phyloP scores from a whole-genome alignment of 2,113 vertebrate species.

The Chaetops frenatus region DNA sequence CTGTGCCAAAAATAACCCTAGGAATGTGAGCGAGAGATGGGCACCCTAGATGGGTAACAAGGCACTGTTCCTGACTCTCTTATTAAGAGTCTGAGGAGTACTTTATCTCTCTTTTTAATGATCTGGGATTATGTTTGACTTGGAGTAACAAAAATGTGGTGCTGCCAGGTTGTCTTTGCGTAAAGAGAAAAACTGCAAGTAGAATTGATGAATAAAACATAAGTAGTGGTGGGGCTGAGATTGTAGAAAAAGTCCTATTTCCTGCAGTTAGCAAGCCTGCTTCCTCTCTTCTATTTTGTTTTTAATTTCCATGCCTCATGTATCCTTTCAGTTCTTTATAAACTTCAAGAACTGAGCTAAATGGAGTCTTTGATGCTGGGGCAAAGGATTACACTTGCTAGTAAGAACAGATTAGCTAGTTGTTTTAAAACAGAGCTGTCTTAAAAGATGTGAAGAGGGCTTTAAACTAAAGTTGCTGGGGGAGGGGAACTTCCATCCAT shows the following conservation, averaged over 20 bases:
- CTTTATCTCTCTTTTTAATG: not conserved
- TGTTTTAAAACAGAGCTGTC: not conserved
- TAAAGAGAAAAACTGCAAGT: not conserved
- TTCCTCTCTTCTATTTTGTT: conserved; percentile 27
- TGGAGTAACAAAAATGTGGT: not conserved
- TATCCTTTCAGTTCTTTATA: conserved; percentile 9
- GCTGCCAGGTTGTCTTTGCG: not conserved
- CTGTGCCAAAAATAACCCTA: not conserved
- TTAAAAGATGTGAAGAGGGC: not conserved
- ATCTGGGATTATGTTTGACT: not conserved
- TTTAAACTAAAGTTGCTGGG: not conserved
- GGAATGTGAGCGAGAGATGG: not conserved
- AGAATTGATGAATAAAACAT: not conserved
- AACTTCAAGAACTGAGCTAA: not conserved
- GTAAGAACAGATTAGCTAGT: not conserved
- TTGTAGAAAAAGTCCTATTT: not conserved
- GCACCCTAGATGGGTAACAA: not conserved
- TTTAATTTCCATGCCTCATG: conserved; percentile 20
- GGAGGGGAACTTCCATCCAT: not conserved
- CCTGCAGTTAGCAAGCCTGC: not conserved
- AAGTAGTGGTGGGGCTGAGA: not conserved
- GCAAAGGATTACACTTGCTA: conserved; percentile 31
- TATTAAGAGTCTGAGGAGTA: not conserved
- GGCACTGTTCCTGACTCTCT: not conserved
- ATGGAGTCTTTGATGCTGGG: not conserved